Evolutionary conservation across 2,113 vertebrate genomes (phyloP), one percentile per base, ranked within the genome.

Genomic region (Sinosuthora webbiana): DNA sequence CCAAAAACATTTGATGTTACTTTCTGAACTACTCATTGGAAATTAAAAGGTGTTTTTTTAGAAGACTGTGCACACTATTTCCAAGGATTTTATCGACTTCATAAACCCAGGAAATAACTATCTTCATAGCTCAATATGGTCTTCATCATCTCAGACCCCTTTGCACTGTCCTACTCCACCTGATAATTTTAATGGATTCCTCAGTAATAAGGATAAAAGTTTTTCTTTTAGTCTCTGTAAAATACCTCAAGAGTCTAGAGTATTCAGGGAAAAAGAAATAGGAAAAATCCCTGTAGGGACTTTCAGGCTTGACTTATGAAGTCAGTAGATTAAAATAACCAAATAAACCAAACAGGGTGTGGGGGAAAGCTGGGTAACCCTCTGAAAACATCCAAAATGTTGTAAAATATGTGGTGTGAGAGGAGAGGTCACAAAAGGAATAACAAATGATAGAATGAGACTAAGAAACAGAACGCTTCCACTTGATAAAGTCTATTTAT

Each of bases 281-380:
- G 9, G 12, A 25, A 84, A 90, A 78, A 47, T 44, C 27, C n/a
- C 60, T 75, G 11, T 53, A 13, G n/a, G 8, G 53, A 71, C 17
- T 87, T 94, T 27, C 50, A 77, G 44, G 6, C 14, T 87, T 84
- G 41, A 76, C 2, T 91, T 89, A 25, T 5, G 7, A 82, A 89
- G 12, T 60, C 53, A 71, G n/a, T 55, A 93, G n/a, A 89, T 79
- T 89, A 84, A 92, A 93, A 95, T 78, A 84, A 84, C 12, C 49
- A 70, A 91, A 93, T 87, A 41, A 87, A 64, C 53, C 27, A 82
- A 88, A 71, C 10, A 93, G 5, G 6, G 25, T 31, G 41, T 64
- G 57, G 5, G 49, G n/a, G n/a, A 78, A 82, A 82, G 31, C 7
- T 7, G 13, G 7, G 10, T 53, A 57, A 79, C 45, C 25, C 80